phyloP scores from a whole-genome alignment of 2,888 invertebrate genomes.

The Xylota segnis region DNA sequence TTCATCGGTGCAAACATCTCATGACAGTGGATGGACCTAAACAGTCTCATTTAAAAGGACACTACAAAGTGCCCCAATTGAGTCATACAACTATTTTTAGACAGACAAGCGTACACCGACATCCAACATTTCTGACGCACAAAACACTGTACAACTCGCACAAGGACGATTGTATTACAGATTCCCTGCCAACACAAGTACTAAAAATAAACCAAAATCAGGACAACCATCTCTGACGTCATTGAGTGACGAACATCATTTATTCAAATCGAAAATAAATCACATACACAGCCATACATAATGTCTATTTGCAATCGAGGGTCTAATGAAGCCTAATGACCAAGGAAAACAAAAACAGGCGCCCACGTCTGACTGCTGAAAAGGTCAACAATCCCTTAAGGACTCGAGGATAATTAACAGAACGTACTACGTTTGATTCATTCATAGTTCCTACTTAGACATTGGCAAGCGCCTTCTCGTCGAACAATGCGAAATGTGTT shows the following conservation, averaged over 20 bases:
- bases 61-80: no score
- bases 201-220: no score
- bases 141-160: no score
- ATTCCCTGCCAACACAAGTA: no score
- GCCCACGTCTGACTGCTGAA: not conserved
- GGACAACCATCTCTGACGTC: not conserved
- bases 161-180: no score
- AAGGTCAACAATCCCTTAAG: constrained; percentile 10
- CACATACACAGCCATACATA: not conserved
- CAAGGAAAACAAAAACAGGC: not conserved
- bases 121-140: no score
- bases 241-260: not conserved
- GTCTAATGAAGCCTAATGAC: constrained; percentile 22
- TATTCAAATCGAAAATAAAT: constrained; percentile 24
- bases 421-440: not conserved
- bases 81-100: no score
- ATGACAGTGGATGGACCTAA: no score
- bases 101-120: no score
- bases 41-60: no score
- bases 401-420: constrained; percentile 9
- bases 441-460: not conserved
- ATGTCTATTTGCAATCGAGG: not conserved
- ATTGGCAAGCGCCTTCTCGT: not conserved
- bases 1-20: no score
- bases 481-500: constrained; percentile 20